Evolutionary conservation across 2,797 vertebrate genomes (phyloP).

Genomic region (Meda fulgida): DNA sequence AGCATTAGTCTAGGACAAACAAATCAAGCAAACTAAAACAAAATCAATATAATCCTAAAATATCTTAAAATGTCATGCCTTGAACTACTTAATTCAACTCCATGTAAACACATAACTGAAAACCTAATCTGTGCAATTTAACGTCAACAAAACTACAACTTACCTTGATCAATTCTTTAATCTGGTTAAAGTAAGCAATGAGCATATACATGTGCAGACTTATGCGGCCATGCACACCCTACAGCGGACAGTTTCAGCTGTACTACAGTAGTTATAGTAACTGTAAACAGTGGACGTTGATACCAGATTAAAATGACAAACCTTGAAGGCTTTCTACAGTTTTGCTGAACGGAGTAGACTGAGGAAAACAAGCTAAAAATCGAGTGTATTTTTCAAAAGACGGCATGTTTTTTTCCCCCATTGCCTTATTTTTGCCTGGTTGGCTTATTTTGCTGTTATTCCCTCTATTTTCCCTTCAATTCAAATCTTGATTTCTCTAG

Average conservation of each 20-base stretch:
- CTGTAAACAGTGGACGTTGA: constrained; percentile 54
- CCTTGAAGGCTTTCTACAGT: not conserved
- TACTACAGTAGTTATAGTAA: constrained; percentile 63
- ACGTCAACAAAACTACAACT: not conserved
- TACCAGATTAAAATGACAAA: constrained; percentile 14
- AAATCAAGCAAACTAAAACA: not conserved
- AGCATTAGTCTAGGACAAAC: not conserved
- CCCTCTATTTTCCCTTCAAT: not conserved
- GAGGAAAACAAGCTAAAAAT: not conserved
- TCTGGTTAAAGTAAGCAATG: constrained; percentile 12
- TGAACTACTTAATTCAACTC: not conserved
- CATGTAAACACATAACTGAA: not conserved
- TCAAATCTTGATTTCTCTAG: not conserved
- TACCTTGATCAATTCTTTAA: constrained; percentile 1
- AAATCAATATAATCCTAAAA: not conserved
- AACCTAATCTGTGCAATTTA: not conserved
- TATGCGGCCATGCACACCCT: not conserved
- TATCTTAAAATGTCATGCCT: not conserved
- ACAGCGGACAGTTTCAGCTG: not conserved
- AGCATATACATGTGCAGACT: not conserved
- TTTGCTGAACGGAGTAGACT: not conserved
- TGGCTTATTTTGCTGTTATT: not conserved
- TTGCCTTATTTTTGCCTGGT: not conserved
- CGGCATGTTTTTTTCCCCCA: not conserved
- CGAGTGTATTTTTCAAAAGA: not conserved